These are phyloP conservation scores for Solea solea DNA, from an alignment of 2,113 vertebrate species.

Conservation along the genomic window DNA sequence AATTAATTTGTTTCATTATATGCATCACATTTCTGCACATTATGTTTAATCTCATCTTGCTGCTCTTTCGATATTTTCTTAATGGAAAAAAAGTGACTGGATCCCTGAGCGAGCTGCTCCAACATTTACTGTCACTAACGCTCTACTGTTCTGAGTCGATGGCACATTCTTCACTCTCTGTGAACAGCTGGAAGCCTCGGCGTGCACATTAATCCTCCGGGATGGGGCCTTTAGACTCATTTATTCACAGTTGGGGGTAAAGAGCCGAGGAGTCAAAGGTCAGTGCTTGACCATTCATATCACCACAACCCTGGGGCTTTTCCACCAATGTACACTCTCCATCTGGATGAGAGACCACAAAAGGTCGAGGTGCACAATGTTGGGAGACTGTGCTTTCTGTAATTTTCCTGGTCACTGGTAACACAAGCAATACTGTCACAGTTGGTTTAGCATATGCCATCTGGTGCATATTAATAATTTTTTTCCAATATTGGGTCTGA, in stretches of 20 bases:
- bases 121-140: conserved; percentile 39
- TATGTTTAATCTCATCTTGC: conserved; percentile 43
- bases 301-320: conserved; percentile 54
- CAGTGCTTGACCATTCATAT: conserved; percentile 61
- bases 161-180: conserved; percentile 43
- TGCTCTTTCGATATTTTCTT: conserved; percentile 17
- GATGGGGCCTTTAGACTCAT: conserved; percentile 63
- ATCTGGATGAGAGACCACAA: conserved; percentile 43
- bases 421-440: conserved; percentile 17
- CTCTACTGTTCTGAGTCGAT: conserved; percentile 15
- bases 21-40: conserved; percentile 21
- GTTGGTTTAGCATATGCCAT: conserved; percentile 24
- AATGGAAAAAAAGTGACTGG: conserved; percentile 22
- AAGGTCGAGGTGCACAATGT: conserved; percentile 41
- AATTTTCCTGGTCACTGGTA: conserved; percentile 50
- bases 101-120: conserved; percentile 25
- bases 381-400: conserved; percentile 9
- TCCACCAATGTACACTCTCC: conserved; percentile 46
- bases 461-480: conserved; percentile 9
- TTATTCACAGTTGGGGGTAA: conserved; percentile 71
- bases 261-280: conserved; percentile 62
- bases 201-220: conserved; percentile 63
- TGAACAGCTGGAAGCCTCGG: conserved; percentile 50
- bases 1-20: conserved; percentile 42
- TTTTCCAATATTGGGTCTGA: neutral